phyloP scores from a whole-genome alignment of 2,888 invertebrate species.

The Sphaerophoria rueppellii region DNA sequence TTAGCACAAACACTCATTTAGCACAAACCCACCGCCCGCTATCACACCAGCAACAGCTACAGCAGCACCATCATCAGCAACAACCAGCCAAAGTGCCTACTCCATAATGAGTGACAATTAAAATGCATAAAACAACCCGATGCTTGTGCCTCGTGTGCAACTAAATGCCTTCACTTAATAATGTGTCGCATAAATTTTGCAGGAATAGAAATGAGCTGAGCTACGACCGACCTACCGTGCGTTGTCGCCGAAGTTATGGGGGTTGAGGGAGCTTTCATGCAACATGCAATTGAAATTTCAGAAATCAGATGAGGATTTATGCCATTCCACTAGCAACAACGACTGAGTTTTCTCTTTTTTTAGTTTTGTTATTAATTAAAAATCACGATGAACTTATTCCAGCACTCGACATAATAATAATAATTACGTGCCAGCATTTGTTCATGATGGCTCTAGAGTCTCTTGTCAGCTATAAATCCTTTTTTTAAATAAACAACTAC shows the following conservation, averaged over 20 bases:
- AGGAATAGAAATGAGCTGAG: not conserved
- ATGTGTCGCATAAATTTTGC: slow-evolving; percentile 18
- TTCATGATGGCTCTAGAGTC: not conserved
- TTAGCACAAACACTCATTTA: slow-evolving; percentile 4
- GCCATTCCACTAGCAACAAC: not conserved
- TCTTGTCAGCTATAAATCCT: slow-evolving; percentile 20
- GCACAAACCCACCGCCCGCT: slow-evolving; percentile 1
- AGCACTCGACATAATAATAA: not conserved
- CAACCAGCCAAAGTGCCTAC: slow-evolving; percentile 3
- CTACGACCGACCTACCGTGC: no score
- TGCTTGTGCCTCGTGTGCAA: slow-evolving; percentile 16
- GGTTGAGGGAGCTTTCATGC: not conserved
- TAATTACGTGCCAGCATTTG: slow-evolving; percentile 10
- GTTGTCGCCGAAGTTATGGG: not conserved
- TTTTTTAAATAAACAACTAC: not conserved
- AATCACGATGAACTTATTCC: slow-evolving; percentile 10
- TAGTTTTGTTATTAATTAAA: slow-evolving; percentile 30
- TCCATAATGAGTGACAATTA: slow-evolving; percentile 37
- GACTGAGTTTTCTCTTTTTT: not conserved
- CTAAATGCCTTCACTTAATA: slow-evolving; percentile 34
- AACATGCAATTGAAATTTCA: slow-evolving; percentile 12
- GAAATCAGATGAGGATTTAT: not conserved
- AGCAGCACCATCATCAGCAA: not conserved
- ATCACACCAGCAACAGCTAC: not conserved
- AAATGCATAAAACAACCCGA: slow-evolving; percentile 29